These are phyloP conservation scores for Caerostris extrusa DNA, from an alignment of 1,140 invertebrate genomes.

Conservation along the genomic window DNA sequence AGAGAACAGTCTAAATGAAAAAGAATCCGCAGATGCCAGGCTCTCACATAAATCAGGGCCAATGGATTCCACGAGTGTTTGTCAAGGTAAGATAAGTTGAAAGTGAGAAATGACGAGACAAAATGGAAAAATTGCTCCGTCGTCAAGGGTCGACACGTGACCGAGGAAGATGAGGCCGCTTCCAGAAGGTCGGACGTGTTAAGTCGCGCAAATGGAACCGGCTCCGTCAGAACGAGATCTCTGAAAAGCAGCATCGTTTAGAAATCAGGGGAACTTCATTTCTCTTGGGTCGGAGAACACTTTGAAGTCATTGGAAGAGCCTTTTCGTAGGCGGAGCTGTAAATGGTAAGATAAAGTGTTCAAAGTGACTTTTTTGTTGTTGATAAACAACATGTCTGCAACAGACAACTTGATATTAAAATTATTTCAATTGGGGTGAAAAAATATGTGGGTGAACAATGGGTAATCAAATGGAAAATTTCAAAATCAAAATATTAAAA, in stretches of 20 bases:
- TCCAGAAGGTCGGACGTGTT: background rate
- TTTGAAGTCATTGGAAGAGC: background rate
- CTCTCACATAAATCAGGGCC: too few species aligned
- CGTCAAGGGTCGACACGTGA: background rate
- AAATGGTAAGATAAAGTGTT: background rate
- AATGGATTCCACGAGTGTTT: background rate
- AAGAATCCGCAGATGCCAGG: too few species aligned
- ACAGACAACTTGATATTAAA: too few species aligned
- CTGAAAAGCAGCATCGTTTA: background rate
- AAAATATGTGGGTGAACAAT: too few species aligned
- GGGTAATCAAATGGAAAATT: too few species aligned
- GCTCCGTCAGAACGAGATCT: background rate
- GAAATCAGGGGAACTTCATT: background rate
- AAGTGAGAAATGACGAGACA: background rate
- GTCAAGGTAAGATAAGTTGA: background rate
- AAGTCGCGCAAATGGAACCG: background rate
- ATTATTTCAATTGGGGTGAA: too few species aligned
- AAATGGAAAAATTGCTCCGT: background rate
- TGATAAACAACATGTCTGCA: too few species aligned
- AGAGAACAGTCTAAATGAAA: too few species aligned
- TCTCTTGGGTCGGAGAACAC: background rate
- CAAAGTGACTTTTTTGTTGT: too few species aligned
- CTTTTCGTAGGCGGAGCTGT: background rate
- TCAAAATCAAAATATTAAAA: too few species aligned
- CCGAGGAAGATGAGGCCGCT: background rate